phyloP scores from a whole-genome alignment of 2,113 vertebrate species.

The Chaetodon auriga region DNA sequence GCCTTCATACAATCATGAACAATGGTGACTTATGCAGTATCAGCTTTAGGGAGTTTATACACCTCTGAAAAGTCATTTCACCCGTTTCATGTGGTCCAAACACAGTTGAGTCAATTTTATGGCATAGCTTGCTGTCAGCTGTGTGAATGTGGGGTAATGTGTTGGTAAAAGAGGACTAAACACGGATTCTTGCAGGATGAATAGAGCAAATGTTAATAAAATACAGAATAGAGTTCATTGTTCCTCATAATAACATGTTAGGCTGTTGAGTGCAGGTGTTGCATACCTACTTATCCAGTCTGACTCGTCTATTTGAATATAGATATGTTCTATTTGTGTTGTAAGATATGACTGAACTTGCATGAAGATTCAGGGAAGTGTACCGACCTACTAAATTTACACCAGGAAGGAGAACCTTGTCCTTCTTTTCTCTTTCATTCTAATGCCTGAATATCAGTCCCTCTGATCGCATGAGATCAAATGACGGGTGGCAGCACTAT shows the following conservation, averaged over 20 bases:
- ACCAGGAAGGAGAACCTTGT: constrained; percentile 5
- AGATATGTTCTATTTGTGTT: background rate
- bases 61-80: background rate
- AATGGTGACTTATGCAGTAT: background rate
- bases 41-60: background rate
- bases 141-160: background rate
- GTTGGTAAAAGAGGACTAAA: background rate
- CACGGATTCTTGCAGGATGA: background rate
- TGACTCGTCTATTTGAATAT: background rate
- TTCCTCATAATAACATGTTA: background rate
- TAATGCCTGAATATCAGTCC: constrained; percentile 14
- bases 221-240: background rate
- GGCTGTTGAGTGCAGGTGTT: background rate
- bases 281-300: background rate
- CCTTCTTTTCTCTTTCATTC: background rate
- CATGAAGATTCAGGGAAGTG: background rate
- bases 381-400: constrained; percentile 12
- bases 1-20: background rate
- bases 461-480: constrained; percentile 44
- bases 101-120: background rate
- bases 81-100: background rate
- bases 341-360: background rate
- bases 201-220: background rate
- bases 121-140: background rate
- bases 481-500: constrained; percentile 38